Evolutionary conservation across 1,140 invertebrate species (phyloP), one percentile per base, ranked within the genome.

Genomic region (Drosophila pachea): DNA sequence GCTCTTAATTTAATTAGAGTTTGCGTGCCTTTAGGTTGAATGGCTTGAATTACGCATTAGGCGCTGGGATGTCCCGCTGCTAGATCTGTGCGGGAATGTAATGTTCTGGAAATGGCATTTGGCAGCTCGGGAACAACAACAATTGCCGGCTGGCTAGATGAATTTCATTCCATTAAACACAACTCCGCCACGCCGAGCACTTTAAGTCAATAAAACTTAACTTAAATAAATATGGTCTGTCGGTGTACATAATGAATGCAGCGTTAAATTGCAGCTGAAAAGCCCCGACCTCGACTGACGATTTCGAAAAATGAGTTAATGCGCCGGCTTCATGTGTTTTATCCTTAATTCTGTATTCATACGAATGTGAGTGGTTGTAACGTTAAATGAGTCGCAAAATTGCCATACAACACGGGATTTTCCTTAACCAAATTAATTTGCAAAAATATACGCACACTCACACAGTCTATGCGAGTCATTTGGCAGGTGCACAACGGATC

Each of bases 1-100:
- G 81, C 81, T 76, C 81, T 79, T 86, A 84, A 83, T 86, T 83
- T 83, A 83, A 83, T 83, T 83, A 83, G 73, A 83, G 56, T 68
- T 68, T 72, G 69, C 69, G 69, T 72, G 69, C 22, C 29, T 50
- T 52, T 54, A 45, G 60, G 33, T 62, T 52, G 9, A 52, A 53
- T 40, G 42, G 31, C 43, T 59, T 31, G 32, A 59, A 49, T 42
- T 52, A 31, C 22, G 49, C 60, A 36, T 16, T 45, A 40, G 58
- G 38, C 60, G 33, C 14, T 36, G 62, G 58, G 64, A 72, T 62
- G 58, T 59, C 48, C 66, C 32, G 65, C 53, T 54, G 9, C 14
- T 6, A 54, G 43, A 6, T 42, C 49, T 65, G 60, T 66, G 58
- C 56, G 52, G 36, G 22, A 22, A 81, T 69, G 76, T 86, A 86